Base-by-base conservation (phyloP, 2,113 vertebrate species). In the Scolopax mira region DNA sequence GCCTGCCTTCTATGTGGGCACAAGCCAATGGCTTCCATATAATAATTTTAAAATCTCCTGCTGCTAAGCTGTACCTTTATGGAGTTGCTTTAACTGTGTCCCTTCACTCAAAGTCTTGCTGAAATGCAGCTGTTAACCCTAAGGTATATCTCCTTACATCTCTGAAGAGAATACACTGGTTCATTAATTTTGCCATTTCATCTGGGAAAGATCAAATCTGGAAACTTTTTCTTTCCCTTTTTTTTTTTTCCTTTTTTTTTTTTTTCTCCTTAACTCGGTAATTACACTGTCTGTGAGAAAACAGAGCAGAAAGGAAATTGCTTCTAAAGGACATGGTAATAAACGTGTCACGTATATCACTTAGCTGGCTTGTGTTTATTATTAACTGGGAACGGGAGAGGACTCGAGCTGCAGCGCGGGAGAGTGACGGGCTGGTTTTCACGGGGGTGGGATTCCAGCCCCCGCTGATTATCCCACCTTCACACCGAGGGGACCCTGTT, bases 301-400 rank as follows among this genome's bases (percentile, higher is more conserved):
- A 94, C 79, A 96, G 79, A 94, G 94, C 82, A 66, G 93, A 95
- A 89, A 94, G 94, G 96, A 97, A 97, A 97, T 93, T 85, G 89
- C 62, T 94, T 84, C 77, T 85, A 94, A 90, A 97, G 96, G 90
- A 97, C 93, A 69, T 8, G 44, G 92, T 73, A 95, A 92, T 95
- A 96, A 97, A 96, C 4, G 64, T 52, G 95, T 93, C 93, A 96
- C 42, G 65, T 88, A 94, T 87, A 85, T 96, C 88, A 77, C 61
- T 75, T 71, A 79, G 72, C 74, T 78, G 74, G 90, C 66, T 35
- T 64, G 79, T 95, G 95, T 93, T 95, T 95, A 78, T 93, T 89
- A 93, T 95, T 75, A 96, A 89, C 75, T 87, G 8, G n/a, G 85
- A 90, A 83, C 3, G 51, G 85, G 81, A 95, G 89, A 91, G 37